phyloP scores from a whole-genome alignment of 2,797 vertebrate species.

The Oreortyx pictus region DNA sequence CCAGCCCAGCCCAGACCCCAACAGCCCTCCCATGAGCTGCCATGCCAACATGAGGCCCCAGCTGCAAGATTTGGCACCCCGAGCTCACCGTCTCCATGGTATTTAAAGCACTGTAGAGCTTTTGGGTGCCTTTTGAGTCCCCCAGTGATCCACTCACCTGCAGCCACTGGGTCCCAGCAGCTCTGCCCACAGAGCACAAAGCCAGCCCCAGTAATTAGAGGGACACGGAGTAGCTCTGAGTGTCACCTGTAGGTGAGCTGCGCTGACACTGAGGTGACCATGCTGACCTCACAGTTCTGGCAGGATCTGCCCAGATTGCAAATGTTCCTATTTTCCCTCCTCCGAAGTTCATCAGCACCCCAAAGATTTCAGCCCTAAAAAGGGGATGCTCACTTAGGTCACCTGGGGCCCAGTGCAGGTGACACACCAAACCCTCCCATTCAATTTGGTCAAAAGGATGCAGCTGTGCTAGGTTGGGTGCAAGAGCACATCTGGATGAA shows the following conservation, averaged over 20 bases:
- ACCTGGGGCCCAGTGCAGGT: background rate
- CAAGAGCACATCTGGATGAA: background rate
- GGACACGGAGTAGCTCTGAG: background rate
- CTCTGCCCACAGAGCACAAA: background rate
- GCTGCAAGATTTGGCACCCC: accelerated
- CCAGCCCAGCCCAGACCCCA: no score
- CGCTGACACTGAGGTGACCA: accelerated
- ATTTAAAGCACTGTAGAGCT: background rate
- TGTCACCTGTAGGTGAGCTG: background rate
- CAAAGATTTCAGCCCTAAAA: background rate
- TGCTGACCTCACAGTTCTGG: background rate
- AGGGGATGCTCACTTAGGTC: background rate
- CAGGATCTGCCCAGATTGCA: background rate
- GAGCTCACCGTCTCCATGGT: background rate
- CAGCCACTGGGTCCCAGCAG: accelerated
- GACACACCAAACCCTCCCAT: background rate
- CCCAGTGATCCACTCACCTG: background rate
- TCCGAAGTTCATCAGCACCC: accelerated
- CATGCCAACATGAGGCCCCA: accelerated
- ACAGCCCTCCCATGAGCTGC: background rate
- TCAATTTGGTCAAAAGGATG: accelerated
- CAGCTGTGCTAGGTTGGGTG: background rate
- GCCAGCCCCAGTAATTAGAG: background rate
- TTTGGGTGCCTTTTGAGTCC: background rate
- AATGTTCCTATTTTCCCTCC: accelerated